Percentiles rank a stretch among this genome's conserved stretches.
phyloP scores from a whole-genome alignment of 2,888 invertebrate genomes.

The Rhamnusium bicolor region DNA sequence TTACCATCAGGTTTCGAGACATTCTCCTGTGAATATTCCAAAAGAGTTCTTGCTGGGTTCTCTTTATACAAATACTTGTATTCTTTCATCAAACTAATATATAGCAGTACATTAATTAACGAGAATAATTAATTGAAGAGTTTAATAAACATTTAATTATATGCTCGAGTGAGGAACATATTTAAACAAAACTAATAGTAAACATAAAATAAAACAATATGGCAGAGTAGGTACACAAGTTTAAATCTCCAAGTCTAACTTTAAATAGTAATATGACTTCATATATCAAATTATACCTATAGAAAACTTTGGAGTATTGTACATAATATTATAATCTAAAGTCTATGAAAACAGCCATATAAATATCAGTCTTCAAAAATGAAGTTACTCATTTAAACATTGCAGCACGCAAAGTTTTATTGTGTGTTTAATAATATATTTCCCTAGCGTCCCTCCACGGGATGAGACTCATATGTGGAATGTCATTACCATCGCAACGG shows the following conservation, averaged over 20 bases:
- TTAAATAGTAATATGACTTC: background rate
- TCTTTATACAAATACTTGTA: no score
- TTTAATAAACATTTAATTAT: no score
- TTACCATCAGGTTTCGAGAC: no score
- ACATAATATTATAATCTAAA: conserved; percentile 10
- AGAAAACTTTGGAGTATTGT: conserved; percentile 29
- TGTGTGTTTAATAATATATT: conserved; percentile 14
- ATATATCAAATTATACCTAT: background rate
- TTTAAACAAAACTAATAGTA: background rate
- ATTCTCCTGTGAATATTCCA: no score
- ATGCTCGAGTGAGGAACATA: no score
- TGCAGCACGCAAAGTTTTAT: conserved; percentile 7
- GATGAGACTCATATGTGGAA: conserved; percentile 72
- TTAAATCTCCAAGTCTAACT: background rate
- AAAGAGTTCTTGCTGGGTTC: no score
- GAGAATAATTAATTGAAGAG: no score
- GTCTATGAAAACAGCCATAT: conserved; percentile 33
- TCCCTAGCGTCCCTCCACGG: conserved; percentile 70
- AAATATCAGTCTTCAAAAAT: conserved; percentile 35
- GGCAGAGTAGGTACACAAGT: background rate
- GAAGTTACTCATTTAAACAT: conserved; percentile 4
- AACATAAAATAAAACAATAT: background rate
- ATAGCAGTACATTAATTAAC: no score
- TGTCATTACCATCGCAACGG: conserved; percentile 67
- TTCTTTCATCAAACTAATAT: no score